Conservation (phyloP, 2,888 invertebrate species). For the Spatulosminthurus flaviceps region DNA sequence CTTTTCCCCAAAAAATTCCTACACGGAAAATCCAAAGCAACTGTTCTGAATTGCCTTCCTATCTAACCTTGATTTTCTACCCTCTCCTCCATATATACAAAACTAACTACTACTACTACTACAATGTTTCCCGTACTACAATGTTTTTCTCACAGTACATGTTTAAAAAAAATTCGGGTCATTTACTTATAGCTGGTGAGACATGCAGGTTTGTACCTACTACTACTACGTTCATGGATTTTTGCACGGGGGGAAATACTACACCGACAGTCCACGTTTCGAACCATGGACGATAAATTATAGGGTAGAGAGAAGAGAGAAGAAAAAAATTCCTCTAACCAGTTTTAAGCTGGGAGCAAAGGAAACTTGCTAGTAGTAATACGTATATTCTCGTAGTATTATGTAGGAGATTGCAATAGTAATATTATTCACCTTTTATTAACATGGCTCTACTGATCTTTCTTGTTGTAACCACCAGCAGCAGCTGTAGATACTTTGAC, state of each 20-base stretch:
- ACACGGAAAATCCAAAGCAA: not conserved
- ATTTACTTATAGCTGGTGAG: slow-evolving; percentile 28
- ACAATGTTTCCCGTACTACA: not conserved
- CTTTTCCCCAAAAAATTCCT: not conserved
- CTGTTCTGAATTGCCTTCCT: slow-evolving; percentile 14
- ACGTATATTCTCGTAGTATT: too few species aligned
- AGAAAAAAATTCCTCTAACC: slow-evolving; percentile 21
- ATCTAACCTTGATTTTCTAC: slow-evolving; percentile 11
- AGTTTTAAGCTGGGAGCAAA: slow-evolving; percentile 28
- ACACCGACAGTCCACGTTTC: slow-evolving; percentile 20
- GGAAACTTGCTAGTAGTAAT: slow-evolving; percentile 33
- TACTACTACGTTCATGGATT: too few species aligned
- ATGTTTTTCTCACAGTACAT: not conserved
- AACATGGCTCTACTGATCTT: not conserved
- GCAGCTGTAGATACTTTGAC: too few species aligned
- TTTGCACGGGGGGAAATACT: not conserved
- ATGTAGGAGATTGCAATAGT: not conserved
- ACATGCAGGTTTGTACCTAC: not conserved
- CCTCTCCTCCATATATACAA: not conserved
- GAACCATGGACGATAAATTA: slow-evolving; percentile 16
- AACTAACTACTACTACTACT: not conserved
- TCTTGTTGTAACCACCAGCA: not conserved
- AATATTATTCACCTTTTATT: not conserved
- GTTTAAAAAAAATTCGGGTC: slow-evolving; percentile 26
- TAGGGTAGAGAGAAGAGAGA: not conserved